Evolutionary conservation across 2,888 invertebrate genomes (phyloP).

Genomic region (Cephus runcator): DNA sequence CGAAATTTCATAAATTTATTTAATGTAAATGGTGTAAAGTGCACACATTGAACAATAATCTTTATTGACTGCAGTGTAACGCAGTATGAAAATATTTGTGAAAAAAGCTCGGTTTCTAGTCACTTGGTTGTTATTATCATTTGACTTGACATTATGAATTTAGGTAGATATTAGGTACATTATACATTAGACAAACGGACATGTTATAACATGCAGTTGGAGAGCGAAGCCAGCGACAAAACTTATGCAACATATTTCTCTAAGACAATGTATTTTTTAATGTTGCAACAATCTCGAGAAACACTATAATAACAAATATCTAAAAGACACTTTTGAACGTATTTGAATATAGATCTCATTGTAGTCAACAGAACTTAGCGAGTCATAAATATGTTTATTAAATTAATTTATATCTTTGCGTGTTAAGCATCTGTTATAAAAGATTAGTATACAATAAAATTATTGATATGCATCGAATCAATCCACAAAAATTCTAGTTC

Average conservation of each 20-base stretch:
- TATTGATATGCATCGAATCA: too few relatives aligned
- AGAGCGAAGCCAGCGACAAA: not conserved
- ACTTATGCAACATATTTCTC: not conserved
- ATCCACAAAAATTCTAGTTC: not conserved
- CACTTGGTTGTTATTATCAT: not conserved
- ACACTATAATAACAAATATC: not conserved
- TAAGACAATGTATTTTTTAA: not conserved
- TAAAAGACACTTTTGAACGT: not conserved
- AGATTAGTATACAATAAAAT: too few relatives aligned
- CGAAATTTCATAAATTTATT: not conserved
- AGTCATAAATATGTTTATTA: too few relatives aligned
- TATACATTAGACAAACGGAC: not conserved
- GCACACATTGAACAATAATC: not conserved
- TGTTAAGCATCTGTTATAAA: too few relatives aligned
- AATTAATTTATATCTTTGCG: too few relatives aligned
- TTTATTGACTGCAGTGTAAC: not conserved
- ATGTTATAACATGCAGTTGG: not conserved
- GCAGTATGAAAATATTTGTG: not conserved
- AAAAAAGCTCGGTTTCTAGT: not conserved
- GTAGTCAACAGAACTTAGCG: too few relatives aligned
- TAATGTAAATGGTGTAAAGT: not conserved
- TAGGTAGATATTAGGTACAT: not conserved
- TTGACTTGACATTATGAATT: not conserved
- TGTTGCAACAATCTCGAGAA: not conserved
- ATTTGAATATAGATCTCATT: too few relatives aligned